Evolutionary conservation across 2,797 vertebrate genomes (phyloP), one percentile per base, ranked within the genome.

Genomic region (Crenichthys baileyi): DNA sequence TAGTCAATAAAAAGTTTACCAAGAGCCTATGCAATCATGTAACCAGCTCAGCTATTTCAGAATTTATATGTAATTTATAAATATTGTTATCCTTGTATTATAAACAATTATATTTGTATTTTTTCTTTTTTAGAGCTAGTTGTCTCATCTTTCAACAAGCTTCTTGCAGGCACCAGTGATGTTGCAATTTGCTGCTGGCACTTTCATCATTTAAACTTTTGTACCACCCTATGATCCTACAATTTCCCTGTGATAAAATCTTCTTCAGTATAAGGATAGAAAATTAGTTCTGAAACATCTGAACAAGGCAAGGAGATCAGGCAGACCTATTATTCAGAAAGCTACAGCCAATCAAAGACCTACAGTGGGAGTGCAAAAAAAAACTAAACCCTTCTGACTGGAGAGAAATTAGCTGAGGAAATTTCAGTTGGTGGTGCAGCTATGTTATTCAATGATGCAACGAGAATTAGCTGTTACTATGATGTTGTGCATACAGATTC

Each of bases 161-260:
- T 76, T 80, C 83, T 84, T 5, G 20, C 70, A 76, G 77, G 75
- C 88, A 84, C 87, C 75, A 83, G 73, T 74, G 87, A 89, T 93
- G 87, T 92, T 61, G 46, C 86, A 89, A 92, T 91, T 93, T 92
- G 86, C 89, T 89, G 73, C 85, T 78, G 91, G 88, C 87, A 82
- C 78, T 90, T 90, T 92, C 80, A 90, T 89, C 92, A 90, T 91
- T 91, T 90, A 84, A 90, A 90, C 89, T 89, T 90, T 88, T 82
- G 87, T 89, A 77, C 70, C 75, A 72, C 75, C 71, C 78, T 67
- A 55, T 71, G 63, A 89, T 86, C 77, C 81, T 56, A 89, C 87
- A 86, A 85, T 80, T 86, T 83, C 51, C 29, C 75, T 80, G 26
- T 61, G 83, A 87, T 89, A 81, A 88, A 78, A 81, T 74, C 79